A percentile compares a stretch with the other conserved stretches of the same genome.
phyloP scores from a whole-genome alignment of 1,140 invertebrate species.

The Pseudomyrmex pallidus region DNA sequence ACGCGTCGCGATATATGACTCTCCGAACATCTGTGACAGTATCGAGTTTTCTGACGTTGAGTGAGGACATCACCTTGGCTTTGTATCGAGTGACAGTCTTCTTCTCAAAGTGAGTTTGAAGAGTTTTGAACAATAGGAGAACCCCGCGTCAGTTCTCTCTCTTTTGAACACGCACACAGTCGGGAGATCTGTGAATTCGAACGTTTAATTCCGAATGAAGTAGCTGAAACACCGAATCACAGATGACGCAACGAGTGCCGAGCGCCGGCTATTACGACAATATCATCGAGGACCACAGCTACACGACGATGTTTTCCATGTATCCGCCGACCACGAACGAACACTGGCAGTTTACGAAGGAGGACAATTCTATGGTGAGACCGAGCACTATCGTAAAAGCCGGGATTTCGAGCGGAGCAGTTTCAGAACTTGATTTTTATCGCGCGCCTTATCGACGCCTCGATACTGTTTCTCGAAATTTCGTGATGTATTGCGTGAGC shows the following conservation, averaged over 20 bases:
- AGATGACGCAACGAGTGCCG: constrained; percentile 80
- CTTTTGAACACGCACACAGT: not conserved
- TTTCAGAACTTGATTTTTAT: not conserved
- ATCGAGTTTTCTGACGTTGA: not conserved
- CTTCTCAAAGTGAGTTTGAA: not conserved
- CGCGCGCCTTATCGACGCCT: no score
- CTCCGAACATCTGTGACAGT: constrained; percentile 56
- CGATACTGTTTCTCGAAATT: no score
- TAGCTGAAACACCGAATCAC: constrained; percentile 36
- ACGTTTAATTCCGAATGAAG: constrained; percentile 37
- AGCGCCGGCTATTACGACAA: constrained; percentile 74
- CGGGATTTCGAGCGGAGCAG: not conserved
- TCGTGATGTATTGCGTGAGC: no score
- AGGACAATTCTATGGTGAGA: constrained; percentile 76
- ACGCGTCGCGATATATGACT: not conserved
- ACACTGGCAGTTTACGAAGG: constrained; percentile 72
- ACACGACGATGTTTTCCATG: constrained; percentile 76
- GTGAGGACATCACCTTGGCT: not conserved
- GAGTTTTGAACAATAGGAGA: no score
- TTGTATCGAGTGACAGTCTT: not conserved
- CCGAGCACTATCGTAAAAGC: not conserved
- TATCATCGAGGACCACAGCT: constrained; percentile 77
- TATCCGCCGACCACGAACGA: constrained; percentile 74
- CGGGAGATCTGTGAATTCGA: not conserved
- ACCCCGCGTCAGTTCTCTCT: not conserved